These are phyloP conservation scores for Pedionomus torquatus DNA, from an alignment of 2,113 vertebrate species.

Conservation along the genomic window DNA sequence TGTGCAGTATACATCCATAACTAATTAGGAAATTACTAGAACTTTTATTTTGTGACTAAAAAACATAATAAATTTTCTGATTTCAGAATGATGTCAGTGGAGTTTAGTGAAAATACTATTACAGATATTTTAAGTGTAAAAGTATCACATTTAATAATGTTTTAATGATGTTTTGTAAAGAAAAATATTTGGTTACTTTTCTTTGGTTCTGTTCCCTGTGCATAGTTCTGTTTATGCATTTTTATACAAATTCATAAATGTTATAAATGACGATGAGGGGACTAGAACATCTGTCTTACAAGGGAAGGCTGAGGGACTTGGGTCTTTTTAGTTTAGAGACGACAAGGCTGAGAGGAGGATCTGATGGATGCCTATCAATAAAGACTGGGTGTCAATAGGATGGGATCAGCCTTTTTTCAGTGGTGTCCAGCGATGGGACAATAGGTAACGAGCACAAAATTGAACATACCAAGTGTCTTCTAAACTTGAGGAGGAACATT, in stretches of 20 bases:
- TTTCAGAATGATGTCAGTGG: not conserved
- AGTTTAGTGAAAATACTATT: not conserved
- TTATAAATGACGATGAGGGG: too few species aligned
- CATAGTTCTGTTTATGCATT: not conserved
- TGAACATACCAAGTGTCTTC: too few species aligned
- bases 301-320: too few species aligned
- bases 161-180: not conserved
- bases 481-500: too few species aligned
- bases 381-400: too few species aligned
- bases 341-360: too few species aligned
- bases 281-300: too few species aligned
- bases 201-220: not conserved
- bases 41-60: not conserved
- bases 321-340: too few species aligned
- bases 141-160: not conserved
- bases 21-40: not conserved
- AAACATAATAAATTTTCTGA: not conserved
- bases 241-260: not conserved
- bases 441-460: too few species aligned
- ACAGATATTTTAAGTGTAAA: not conserved
- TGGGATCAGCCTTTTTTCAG: too few species aligned
- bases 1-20: not conserved
- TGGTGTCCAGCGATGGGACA: too few species aligned
- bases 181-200: not conserved
- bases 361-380: too few species aligned